Conservation (phyloP, 2,113 vertebrate species). For the Mustela nigripes region DNA sequence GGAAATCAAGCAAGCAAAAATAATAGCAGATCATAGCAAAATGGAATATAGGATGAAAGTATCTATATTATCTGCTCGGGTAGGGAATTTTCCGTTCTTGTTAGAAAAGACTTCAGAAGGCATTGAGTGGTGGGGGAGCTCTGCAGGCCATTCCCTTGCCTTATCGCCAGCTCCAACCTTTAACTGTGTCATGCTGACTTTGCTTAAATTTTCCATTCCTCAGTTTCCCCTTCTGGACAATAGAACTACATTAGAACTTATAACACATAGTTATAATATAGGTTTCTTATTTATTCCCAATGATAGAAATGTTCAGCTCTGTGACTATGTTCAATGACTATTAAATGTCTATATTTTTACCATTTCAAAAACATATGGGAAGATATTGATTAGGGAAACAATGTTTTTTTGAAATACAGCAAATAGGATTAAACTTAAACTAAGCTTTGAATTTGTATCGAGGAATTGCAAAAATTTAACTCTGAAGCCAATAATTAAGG, state of each 20-base stretch:
- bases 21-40: background rate
- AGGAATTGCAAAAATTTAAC: conserved; percentile 16
- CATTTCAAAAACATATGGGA: background rate
- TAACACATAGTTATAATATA: background rate
- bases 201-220: background rate
- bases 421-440: background rate
- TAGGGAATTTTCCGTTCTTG: too few relatives aligned
- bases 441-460: background rate
- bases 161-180: accelerated
- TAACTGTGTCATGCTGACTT: too few relatives aligned
- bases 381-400: background rate
- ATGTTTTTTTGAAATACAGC: background rate
- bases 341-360: background rate
- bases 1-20: background rate
- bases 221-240: background rate
- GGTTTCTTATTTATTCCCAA: background rate
- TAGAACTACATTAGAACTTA: background rate
- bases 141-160: accelerated
- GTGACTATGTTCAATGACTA: background rate
- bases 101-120: accelerated
- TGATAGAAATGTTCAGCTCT: background rate
- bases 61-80: background rate
- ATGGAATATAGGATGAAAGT: background rate
- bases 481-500: background rate
- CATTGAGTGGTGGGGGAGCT: accelerated